Base-by-base conservation (phyloP, 2,113 vertebrate species). In the Phasianus colchicus region DNA sequence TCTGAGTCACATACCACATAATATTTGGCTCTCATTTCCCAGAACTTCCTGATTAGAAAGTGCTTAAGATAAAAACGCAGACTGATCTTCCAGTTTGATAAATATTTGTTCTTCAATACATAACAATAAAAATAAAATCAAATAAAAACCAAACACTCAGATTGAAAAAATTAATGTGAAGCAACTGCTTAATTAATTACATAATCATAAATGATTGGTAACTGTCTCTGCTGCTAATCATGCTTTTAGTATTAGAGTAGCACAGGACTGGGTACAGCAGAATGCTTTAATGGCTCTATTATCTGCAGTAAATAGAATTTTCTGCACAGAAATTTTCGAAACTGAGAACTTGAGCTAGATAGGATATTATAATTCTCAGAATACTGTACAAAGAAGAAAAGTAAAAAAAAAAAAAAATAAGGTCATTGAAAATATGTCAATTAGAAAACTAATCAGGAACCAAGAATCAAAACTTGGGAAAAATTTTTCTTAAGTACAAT, bases 181-280 rank as follows among this genome's bases (percentile, higher is more conserved):
- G 7, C 34, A 91, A 38, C 30, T 76, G 52, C 52, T 63, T 86
- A 61, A 79, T 92, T 86, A 86, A 86, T 80, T 88, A 32, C 0
- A 1, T 64, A 72, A 81, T 69, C 36, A 11, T 69, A 42, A 64
- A 30, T 82, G 71, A 92, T 93, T 34, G 69, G 40, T 86, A 78
- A 54, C 66, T 36, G 6, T 58, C n/a, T 73, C 63, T 89, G 54
- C 24, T 88, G 43, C 5, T 91, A 74, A 77, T 50, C 18, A 4
- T 74, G 40, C 32, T 89, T 92, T 94, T 79, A 91, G 60, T 76
- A 88, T 90, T 95, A 71, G 17, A 93, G 24, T 11, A 67, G 24
- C 77, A n/a, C 73, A 84, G 42, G 61, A 78, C 34, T 83, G 2
- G 38, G 34, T 84, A 77, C 24, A 58, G 40, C n/a, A 73, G 58